Base-by-base conservation (phyloP, 2,113 vertebrate species). In the Anas platyrhynchos region DNA sequence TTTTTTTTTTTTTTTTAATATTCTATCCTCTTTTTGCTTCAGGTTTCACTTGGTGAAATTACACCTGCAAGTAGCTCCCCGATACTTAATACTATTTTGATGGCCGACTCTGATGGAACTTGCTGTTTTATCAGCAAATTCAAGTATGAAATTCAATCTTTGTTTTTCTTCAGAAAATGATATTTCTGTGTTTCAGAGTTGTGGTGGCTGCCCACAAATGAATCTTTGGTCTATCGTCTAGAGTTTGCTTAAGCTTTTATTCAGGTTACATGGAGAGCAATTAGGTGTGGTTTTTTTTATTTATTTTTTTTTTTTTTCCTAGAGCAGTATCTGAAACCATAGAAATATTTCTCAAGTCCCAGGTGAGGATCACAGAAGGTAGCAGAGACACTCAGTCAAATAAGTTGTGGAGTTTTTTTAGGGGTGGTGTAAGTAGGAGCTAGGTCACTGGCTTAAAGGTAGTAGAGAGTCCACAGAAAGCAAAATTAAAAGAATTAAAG, bases 121-220 rank as follows among this genome's bases (percentile, higher is more conserved):
- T 65, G 74, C 46, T 65, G 71, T 84, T 96, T 91, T 93, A 91
- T 92, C 94, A 94, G 55, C 43, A 78, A 89, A 96, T 78, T 74
- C 56, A 96, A 82, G 29, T 58, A 38, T 59, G 93, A 96, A 91
- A 94, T 95, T 52, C 38, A 81, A 63, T 91, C 74, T 79, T 75
- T 63, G 18, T 75, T 82, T 95, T 94, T n/a, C 81, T 91, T 94
- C 46, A 82, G 52, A 43, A 84, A 95, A 78, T 83, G 91, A 41
- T 82, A 91, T 78, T 89, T 84, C 61, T 95, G 20, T 34, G 36
- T 78, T 88, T 38, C 56, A 82, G 69, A 87, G 62, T 22, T 94
- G 69, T 71, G 43, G 52, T 34, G 82, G 66, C 66, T 87, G 69
- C 55, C 79, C 84, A 75, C 84, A 85, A 87, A 93, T 84, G 56